Conservation (phyloP, 2,113 vertebrate species). For the Thunnus maccoyii region DNA sequence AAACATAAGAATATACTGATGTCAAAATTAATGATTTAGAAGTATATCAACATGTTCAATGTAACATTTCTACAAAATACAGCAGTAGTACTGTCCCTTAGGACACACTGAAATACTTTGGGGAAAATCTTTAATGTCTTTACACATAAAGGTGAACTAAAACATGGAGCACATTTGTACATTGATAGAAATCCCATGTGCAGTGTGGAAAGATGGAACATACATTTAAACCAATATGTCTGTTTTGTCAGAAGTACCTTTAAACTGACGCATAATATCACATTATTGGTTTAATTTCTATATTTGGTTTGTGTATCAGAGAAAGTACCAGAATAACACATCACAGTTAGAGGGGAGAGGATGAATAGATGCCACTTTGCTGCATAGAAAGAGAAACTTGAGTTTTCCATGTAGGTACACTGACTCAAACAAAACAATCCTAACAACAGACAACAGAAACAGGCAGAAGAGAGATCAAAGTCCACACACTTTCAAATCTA, state of each 20-base stretch:
- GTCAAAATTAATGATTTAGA: background rate
- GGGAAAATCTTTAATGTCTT: conserved; percentile 35
- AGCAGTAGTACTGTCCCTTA: background rate
- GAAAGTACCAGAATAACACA: conserved; percentile 4
- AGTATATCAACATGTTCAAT: background rate
- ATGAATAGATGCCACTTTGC: background rate
- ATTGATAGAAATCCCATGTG: background rate
- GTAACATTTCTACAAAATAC: background rate
- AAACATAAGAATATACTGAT: background rate
- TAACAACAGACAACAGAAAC: conserved; percentile 5
- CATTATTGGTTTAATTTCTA: background rate
- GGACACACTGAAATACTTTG: conserved; percentile 14
- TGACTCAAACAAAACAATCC: conserved; percentile 12
- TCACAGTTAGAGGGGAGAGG: background rate
- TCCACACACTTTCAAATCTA: background rate
- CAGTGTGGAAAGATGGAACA: background rate
- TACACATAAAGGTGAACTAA: conserved; percentile 1
- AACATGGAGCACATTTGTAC: background rate
- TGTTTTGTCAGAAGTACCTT: background rate
- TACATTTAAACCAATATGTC: background rate
- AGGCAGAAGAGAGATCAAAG: background rate
- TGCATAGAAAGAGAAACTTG: background rate
- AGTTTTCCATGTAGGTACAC: background rate
- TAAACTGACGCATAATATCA: background rate
- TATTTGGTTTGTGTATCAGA: conserved; percentile 18